Conservation (phyloP, 2,113 vertebrate genomes). For the Pao palembangensis region DNA sequence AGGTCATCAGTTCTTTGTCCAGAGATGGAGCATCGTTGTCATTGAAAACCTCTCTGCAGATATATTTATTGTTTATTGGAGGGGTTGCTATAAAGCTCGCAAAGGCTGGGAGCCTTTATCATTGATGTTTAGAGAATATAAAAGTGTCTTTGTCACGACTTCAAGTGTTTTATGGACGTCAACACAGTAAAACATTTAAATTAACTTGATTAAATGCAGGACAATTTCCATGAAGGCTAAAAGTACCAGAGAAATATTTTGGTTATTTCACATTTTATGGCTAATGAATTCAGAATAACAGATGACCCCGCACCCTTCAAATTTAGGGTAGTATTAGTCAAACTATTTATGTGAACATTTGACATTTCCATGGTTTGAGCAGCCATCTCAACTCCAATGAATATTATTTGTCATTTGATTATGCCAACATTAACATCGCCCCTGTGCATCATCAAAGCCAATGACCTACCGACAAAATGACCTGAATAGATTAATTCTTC, state of each 20-base stretch:
- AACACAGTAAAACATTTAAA: too few relatives aligned
- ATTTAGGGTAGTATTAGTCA: conserved; percentile 27
- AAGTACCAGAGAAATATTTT: not conserved
- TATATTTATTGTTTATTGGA: too few relatives aligned
- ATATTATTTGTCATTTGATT: conserved; percentile 49
- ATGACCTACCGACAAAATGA: conserved; percentile 52
- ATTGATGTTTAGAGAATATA: too few relatives aligned
- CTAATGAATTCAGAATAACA: conserved; percentile 33
- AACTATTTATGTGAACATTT: conserved; percentile 21
- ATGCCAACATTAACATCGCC: conserved; percentile 47
- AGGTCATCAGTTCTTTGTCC: conserved; percentile 5
- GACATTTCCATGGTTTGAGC: conserved; percentile 28
- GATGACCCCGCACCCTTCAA: conserved; percentile 33
- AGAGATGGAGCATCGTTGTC: not conserved
- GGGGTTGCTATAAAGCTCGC: too few relatives aligned
- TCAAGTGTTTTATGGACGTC: rapidly evolving
- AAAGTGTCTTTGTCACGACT: too few relatives aligned
- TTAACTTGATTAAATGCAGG: too few relatives aligned
- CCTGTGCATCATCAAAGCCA: conserved; percentile 47
- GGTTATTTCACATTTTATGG: not conserved
- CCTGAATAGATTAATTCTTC: conserved; percentile 54
- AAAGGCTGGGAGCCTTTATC: too few relatives aligned
- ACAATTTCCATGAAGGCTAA: too few relatives aligned
- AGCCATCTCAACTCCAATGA: conserved; percentile 28
- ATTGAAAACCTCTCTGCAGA: not conserved